Percentiles rank a stretch among this genome's conserved stretches.
Conservation (phyloP, 1,140 invertebrate species). For the Caenorhabditis brenneri region DNA sequence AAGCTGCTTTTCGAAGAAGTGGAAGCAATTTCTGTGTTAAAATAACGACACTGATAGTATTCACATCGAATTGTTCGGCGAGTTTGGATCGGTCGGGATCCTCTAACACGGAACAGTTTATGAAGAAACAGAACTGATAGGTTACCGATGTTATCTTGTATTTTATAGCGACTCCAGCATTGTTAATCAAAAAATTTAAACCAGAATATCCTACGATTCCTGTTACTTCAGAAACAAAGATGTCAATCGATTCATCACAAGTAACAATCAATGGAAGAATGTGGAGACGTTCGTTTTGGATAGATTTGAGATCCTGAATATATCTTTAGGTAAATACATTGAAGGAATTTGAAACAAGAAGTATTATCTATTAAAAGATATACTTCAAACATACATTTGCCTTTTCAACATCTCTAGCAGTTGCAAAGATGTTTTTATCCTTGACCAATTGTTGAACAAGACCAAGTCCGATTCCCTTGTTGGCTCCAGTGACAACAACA, state of each 20-base stretch:
- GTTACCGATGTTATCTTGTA: background rate
- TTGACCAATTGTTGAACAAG: slow-evolving; percentile 72
- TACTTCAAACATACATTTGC: background rate
- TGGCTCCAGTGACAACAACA: slow-evolving; percentile 78
- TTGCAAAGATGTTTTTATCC: slow-evolving; percentile 47
- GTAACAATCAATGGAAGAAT: slow-evolving; percentile 47
- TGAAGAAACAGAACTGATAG: too few species aligned
- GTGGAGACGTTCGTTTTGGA: slow-evolving; percentile 36
- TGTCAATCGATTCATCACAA: slow-evolving; percentile 40
- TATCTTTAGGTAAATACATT: too few species aligned
- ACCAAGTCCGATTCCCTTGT: slow-evolving; percentile 84
- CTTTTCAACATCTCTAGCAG: slow-evolving; percentile 49
- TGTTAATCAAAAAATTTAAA: slow-evolving; percentile 49
- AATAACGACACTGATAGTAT: slow-evolving; percentile 12
- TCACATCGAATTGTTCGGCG: slow-evolving; percentile 38
- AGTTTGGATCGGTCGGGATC: slow-evolving; percentile 25
- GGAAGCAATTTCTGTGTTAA: slow-evolving; percentile 76
- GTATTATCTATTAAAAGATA: too few species aligned
- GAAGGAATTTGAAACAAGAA: background rate
- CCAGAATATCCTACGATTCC: slow-evolving; percentile 46
- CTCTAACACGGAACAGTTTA: background rate
- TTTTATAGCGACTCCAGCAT: slow-evolving; percentile 40
- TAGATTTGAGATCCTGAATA: slow-evolving; percentile 37
- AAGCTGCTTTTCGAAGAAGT: slow-evolving; percentile 78
- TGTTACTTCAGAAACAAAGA: slow-evolving; percentile 21